phyloP scores from a whole-genome alignment of 2,888 invertebrate species.

The Hypercompe scribonia region DNA sequence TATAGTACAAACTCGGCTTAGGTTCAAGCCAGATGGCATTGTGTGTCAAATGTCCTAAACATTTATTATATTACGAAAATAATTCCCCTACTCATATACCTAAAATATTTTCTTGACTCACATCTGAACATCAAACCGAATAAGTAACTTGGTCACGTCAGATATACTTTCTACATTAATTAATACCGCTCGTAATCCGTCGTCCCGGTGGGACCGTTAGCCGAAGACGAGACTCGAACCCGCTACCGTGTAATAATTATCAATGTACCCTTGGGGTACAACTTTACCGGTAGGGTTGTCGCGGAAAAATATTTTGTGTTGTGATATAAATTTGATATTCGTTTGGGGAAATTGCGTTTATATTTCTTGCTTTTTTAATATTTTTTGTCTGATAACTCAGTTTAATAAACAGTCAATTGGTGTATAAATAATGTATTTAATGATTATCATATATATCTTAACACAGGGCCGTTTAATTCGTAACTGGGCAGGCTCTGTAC shows the following conservation, averaged over 20 bases:
- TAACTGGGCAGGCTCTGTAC: too few species aligned
- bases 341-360: background rate
- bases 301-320: conserved; percentile 20
- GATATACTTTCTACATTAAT: conserved; percentile 72
- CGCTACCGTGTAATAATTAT: conserved; percentile 82
- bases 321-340: conserved; percentile 10
- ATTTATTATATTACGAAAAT: background rate
- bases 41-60: too few species aligned
- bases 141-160: conserved; percentile 68
- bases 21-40: too few species aligned
- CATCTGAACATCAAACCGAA: conserved; percentile 48
- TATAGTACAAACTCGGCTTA: too few species aligned
- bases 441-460: too few species aligned
- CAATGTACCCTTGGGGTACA: conserved; percentile 79
- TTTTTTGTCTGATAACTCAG: background rate
- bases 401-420: background rate
- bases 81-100: background rate
- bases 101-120: background rate
- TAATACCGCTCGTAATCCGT: conserved; percentile 71
- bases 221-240: conserved; percentile 62
- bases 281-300: conserved; percentile 44
- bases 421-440: too few species aligned
- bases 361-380: background rate
- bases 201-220: conserved; percentile 69
- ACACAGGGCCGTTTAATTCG: too few species aligned